A percentile compares a stretch with the other conserved stretches of the same genome.
phyloP scores from a whole-genome alignment of 2,797 vertebrate species.

The Hemitrygon akajei region DNA sequence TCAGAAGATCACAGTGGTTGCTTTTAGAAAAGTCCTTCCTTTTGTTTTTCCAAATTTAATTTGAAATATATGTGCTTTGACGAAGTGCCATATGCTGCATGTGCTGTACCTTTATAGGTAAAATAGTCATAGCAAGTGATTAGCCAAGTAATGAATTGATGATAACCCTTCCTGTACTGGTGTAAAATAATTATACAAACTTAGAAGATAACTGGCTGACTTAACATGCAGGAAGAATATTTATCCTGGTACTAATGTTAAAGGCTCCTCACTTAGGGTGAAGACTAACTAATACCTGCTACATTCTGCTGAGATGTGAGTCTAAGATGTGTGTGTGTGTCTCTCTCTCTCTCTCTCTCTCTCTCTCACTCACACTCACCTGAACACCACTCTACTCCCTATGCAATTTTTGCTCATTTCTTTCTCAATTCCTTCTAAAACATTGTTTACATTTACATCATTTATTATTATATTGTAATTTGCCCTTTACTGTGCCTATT shows the following conservation, averaged over 20 bases:
- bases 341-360: no score
- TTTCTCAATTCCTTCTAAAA: no score
- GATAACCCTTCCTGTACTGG: not conserved
- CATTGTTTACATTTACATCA: no score
- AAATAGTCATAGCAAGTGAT: not conserved
- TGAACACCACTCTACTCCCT: no score
- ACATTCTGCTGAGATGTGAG: not conserved
- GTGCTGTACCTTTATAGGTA: not conserved
- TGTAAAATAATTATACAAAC: not conserved
- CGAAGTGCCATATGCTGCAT: not conserved
- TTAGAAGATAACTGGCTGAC: not conserved
- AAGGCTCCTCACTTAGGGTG: not conserved
- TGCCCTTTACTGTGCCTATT: no score
- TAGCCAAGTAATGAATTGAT: not conserved
- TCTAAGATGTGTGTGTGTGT: no score
- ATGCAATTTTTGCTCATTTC: no score
- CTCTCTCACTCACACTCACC: no score
- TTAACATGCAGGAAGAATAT: not conserved
- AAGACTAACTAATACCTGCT: not conserved
- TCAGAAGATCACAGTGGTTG: no score
- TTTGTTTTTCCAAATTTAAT: not conserved
- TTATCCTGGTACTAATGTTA: not conserved
- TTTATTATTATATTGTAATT: no score
- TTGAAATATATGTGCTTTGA: not conserved
- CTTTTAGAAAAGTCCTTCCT: not conserved